These are phyloP conservation scores for Tetramorium bicarinatum DNA, from an alignment of 2,888 invertebrate species.

Conservation along the genomic window DNA sequence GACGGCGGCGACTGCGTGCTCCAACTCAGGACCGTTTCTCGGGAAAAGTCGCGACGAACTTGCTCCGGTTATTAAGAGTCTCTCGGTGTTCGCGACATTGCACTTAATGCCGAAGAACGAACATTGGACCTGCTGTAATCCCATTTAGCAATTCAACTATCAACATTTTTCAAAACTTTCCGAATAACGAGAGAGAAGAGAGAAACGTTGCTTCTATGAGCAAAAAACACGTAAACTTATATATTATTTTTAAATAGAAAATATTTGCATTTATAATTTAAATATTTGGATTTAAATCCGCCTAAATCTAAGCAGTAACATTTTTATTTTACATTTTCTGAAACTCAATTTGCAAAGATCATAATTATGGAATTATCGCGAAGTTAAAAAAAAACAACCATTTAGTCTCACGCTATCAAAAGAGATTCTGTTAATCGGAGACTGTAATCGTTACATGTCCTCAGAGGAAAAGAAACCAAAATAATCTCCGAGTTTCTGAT, in stretches of 20 bases:
- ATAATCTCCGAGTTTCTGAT: not conserved
- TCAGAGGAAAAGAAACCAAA: not conserved
- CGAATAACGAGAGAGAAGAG: not conserved
- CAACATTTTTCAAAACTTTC: not conserved
- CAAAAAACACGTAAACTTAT: not conserved
- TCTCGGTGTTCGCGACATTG: not conserved
- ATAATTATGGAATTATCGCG: not conserved
- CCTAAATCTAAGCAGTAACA: not conserved
- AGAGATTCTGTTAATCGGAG: not conserved
- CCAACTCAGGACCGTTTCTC: slow-evolving; percentile 36
- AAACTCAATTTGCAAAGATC: not conserved
- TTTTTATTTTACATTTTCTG: not conserved
- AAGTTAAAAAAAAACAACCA: not conserved
- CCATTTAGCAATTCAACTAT: not conserved
- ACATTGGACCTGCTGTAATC: not conserved
- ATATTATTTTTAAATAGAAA: not conserved
- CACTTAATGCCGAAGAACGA: not conserved
- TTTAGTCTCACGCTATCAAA: not conserved
- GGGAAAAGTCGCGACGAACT: slow-evolving; percentile 46
- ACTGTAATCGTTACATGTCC: not conserved
- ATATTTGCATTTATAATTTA: too few relatives aligned
- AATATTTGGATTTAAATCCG: not conserved
- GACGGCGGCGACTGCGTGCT: slow-evolving; percentile 28
- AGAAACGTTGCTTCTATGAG: not conserved
- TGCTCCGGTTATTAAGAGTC: slow-evolving; percentile 22